Evolutionary conservation across 2,888 invertebrate species (phyloP), one percentile per base, ranked within the genome.

Genomic region (Pristionchus entomophagus): DNA sequence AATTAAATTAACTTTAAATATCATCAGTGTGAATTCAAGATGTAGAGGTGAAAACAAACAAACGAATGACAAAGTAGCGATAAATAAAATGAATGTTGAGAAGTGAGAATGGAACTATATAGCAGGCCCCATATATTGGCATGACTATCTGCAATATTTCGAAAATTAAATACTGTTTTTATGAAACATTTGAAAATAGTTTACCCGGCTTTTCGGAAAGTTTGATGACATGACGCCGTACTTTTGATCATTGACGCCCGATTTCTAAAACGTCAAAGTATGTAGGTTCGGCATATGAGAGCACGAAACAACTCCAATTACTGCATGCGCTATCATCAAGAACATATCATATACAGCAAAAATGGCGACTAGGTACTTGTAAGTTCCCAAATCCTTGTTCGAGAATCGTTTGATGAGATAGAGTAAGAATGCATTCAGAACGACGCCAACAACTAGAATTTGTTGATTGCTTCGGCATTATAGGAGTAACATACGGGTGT

Each of bases 351-450:
- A 69, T 0, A 35, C 19, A 0, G 65, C 65, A 22, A 69, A 69
- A 6, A 69, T 69, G 8, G 65, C 32, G 22, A 69, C 35, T 22
- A 69, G 29, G 29, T 69, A 69, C 22, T 69, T 69, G 65, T 69
- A 69, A 0, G 38, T 22, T 35, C 65, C 65, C 38, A 69, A 38
- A 0, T 38, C 38, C 19, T 14, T 1, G 0, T 2, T 5, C 6
- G 65, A 69, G 22, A 69, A 69, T 1, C 65, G 65, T 22, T 69
- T 69, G 65, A 69, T 69, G 35, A 69, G 38, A 29, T 69, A 69
- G 22, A 69, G 38, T 35, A 69, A 38, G 65, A 69, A 38, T 0
- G 6, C n/a, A 38, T 69, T 69, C 35, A 69, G 22, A 38, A 69
- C 22, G 38, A 69, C 38, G 14, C 65, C 65, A 8, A 38, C 35